phyloP scores from a whole-genome alignment of 2,797 vertebrate genomes.

The Todus mexicanus region DNA sequence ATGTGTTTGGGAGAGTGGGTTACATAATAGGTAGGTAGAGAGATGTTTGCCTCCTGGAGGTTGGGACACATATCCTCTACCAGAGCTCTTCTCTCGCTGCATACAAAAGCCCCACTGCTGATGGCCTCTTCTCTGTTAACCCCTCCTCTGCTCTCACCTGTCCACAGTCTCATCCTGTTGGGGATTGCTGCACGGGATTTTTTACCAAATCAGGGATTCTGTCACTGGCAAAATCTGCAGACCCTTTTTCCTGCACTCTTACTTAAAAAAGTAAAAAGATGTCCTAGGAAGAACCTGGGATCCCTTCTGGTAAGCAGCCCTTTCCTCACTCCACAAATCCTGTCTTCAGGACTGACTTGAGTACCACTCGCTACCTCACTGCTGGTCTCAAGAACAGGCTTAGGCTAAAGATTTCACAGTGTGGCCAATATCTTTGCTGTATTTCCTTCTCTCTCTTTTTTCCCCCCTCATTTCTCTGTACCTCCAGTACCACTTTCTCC shows the following conservation, averaged over 20 bases:
- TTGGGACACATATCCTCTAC: not conserved
- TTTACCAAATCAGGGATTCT: not conserved
- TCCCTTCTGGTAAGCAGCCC: not conserved
- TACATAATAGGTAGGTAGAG: not conserved
- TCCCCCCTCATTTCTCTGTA: not conserved
- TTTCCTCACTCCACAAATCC: not conserved
- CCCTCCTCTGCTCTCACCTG: not conserved
- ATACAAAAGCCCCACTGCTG: not conserved
- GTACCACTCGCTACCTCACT: not conserved
- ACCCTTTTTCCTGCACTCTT: too few species aligned
- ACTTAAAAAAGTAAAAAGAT: too few species aligned
- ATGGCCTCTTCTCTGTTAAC: not conserved
- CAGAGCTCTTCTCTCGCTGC: not conserved
- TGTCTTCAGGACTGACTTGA: not conserved
- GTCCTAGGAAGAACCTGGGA: not conserved
- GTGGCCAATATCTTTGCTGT: not conserved
- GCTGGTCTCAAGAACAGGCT: not conserved
- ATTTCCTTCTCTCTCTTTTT: not conserved
- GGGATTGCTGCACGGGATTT: not conserved
- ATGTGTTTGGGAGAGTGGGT: not conserved
- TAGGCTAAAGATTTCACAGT: not conserved
- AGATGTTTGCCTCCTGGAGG: not conserved
- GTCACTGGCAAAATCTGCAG: not conserved
- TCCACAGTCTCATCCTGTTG: not conserved
- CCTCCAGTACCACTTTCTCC: constrained; percentile 22